Base-by-base conservation (phyloP, 1,140 invertebrate species). In the Anoplolepis gracilipes region DNA sequence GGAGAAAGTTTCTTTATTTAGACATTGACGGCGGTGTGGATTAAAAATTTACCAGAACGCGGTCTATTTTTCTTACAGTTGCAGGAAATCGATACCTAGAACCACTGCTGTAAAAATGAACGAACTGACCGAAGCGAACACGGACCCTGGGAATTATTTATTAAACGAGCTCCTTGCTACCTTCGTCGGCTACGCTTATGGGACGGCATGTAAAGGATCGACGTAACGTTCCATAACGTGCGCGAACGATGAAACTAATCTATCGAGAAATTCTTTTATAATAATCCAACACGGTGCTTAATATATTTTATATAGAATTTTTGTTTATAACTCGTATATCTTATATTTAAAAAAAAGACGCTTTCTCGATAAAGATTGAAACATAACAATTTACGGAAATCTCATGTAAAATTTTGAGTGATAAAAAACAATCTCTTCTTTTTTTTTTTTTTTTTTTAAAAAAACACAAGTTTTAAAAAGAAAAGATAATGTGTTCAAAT, bases 1-100 rank as follows among this genome's bases (percentile, higher is more conserved):
- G 42, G 77, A 42, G 61, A 75, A 89, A 89, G 70, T 88, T 77
- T 57, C 53, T 88, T 89, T 88, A 89, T 88, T 88, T 89, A 89
- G 69, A 84, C 64, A 88, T 86, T 84, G 62, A 49, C 28, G 49
- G 67, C 49, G 85, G 53, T 28, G 49, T 25, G 64, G 76, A 89
- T 89, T 85, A 88, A 88, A 85, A 88, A 70, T 89, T 88, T 77
- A 53, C 62, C 55, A 33, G 39, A 82, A 82, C 64, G 55, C 39
- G 67, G 78, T 49, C 72, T 84, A 76, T 84, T 62, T 84, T 84
- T 84, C 67, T 73, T 82, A 73, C 53, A 82, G 65, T 81, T 65
- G 49, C 49, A 19, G 16, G 67, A 61, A 82, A 82, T 82, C 78
- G 67, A 82, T 82, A 73, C 53, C 53, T 10, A 28, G 28, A 42